Conservation (phyloP, 2,888 invertebrate genomes). For the Mimas tiliae region DNA sequence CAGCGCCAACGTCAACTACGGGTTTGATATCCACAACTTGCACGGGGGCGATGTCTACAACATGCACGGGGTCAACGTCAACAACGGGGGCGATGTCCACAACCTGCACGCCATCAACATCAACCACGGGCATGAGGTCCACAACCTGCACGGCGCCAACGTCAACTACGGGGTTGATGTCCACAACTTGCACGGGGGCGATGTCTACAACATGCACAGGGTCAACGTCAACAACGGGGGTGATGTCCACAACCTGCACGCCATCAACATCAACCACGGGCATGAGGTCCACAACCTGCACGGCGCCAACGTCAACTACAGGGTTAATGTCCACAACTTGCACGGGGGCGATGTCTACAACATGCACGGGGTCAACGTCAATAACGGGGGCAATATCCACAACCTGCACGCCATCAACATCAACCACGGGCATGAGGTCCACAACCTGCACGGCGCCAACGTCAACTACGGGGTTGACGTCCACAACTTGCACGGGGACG, state of each 20-base stretch:
- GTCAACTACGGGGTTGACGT: neutral
- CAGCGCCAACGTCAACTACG: constrained; percentile 27
- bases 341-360: neutral
- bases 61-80: too few species aligned
- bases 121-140: constrained; percentile 28
- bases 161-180: neutral
- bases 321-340: neutral
- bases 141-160: constrained; percentile 8
- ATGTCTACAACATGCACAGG: too few species aligned
- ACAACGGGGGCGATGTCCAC: too few species aligned
- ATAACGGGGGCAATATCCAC: constrained; percentile 27
- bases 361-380: neutral
- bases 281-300: constrained; percentile 7
- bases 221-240: constrained; percentile 9
- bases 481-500: neutral
- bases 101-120: too few species aligned
- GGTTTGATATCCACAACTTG: neutral
- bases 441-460: constrained; percentile 31
- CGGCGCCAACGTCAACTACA: constrained; percentile 28
- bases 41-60: too few species aligned
- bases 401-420: neutral
- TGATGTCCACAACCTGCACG: constrained; percentile 27
- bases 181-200: neutral
- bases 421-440: constrained; percentile 2
- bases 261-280: neutral